Evolutionary conservation across 2,888 invertebrate species (phyloP), one percentile per base, ranked within the genome.

Genomic region (Microctonus hyperodae): DNA sequence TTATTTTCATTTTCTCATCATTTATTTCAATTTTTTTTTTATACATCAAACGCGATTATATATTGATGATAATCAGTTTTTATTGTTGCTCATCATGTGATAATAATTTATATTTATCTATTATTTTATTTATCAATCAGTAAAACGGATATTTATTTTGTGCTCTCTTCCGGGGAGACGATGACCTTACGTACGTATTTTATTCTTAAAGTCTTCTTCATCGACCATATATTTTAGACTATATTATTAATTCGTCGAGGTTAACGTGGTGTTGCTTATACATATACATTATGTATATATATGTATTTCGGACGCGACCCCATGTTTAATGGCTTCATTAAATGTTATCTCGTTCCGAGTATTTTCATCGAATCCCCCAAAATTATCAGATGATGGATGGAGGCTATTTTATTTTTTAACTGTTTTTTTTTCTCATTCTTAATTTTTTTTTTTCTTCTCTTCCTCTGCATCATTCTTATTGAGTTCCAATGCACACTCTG

Each of bases 301-400:
- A 11, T n/a, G 11, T n/a, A 40, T 40, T n/a, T n/a, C n/a, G 28
- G 28, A 28, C 28, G 16, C 20, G 44, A n/a, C 44, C 16, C 16
- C 44, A 16, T 44, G 44, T 22, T 51, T 25, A 13, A 48, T n/a
- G 11, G 16, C 59, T 44, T 28, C 28, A 59, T 59, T 11, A 58
- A 59, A 25, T 7, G 37, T 35, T 57, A 59, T 59, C 25, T 48
- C 7, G 40, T 2, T 23, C 10, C 25, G 40, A 40, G 16, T 13
- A 40, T 59, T 25, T 16, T 25, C 11, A 44, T 25, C 28, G 40
- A 44, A n/a, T 59, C 23, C 28, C 28, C 16, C 25, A 64, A 64
- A 57, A 64, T 64, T 64, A 57, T 22, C 11, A 10, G 35, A 64
- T 57, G 48, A 64, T 33, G 56, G 33, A 64, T 56, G 56, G 44